A percentile compares a stretch with the other conserved stretches of the same genome.
phyloP scores from a whole-genome alignment of 2,797 vertebrate species.

The Rhinatrema bivittatum region DNA sequence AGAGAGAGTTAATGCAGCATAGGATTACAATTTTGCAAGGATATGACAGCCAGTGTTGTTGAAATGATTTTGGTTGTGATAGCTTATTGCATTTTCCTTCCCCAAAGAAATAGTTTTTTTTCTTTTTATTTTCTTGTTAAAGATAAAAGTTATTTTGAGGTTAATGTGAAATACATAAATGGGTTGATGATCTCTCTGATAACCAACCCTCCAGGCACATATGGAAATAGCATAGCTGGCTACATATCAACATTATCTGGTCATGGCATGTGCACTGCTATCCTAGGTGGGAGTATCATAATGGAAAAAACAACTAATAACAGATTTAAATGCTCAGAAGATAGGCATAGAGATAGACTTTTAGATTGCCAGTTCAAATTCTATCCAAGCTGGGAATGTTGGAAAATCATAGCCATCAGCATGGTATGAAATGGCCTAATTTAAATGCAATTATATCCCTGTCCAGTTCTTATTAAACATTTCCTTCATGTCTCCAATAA shows the following conservation, averaged over 20 bases:
- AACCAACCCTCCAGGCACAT: neutral
- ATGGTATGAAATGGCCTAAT: too few relatives aligned
- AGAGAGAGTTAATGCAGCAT: slow-evolving; percentile 11
- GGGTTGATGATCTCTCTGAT: neutral
- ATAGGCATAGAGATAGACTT: too few relatives aligned
- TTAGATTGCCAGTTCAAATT: too few relatives aligned
- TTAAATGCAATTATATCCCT: too few relatives aligned
- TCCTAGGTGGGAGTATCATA: too few relatives aligned
- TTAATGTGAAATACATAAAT: slow-evolving; percentile 11
- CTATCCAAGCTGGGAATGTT: too few relatives aligned
- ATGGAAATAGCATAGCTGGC: slow-evolving; percentile 7
- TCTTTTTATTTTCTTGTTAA: neutral
- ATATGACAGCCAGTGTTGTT: neutral
- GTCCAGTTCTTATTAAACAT: too few relatives aligned
- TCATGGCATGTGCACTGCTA: slow-evolving; percentile 6
- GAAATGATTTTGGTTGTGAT: slow-evolving; percentile 8
- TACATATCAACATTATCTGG: neutral
- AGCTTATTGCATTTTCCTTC: slow-evolving; percentile 2
- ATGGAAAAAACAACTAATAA: too few relatives aligned
- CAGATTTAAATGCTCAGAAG: too few relatives aligned
- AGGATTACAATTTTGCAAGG: slow-evolving; percentile 17
- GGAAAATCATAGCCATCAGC: too few relatives aligned
- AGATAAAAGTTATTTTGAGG: slow-evolving; percentile 9
- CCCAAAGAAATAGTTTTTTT: neutral
- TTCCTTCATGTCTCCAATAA: too few relatives aligned